Conservation (phyloP, 2,797 vertebrate species). For the Pseudotriccus pelzelni region DNA sequence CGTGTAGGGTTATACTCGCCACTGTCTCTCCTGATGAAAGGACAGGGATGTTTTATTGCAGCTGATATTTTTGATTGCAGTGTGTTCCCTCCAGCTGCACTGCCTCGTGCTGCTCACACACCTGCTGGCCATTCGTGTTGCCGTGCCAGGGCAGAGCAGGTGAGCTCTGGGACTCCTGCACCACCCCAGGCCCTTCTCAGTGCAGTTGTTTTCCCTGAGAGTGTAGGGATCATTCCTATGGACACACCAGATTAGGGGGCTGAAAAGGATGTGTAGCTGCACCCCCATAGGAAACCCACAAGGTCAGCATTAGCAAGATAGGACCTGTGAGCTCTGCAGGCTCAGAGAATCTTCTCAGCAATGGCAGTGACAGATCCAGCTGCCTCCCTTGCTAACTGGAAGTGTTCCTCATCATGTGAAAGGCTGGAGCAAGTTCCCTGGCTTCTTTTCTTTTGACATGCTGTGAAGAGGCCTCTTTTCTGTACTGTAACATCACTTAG, state of each 20-base stretch:
- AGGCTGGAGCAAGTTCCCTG: background rate
- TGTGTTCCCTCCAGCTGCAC: no score
- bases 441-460: background rate
- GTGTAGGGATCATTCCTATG: accelerated
- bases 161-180: background rate
- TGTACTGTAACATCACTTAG: background rate
- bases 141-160: accelerated
- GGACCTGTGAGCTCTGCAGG: background rate
- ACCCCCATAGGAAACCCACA: background rate
- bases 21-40: background rate
- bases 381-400: background rate
- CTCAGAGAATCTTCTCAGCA: background rate
- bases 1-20: background rate
- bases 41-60: background rate
- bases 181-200: background rate
- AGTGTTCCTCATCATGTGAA: background rate
- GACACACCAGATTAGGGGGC: background rate
- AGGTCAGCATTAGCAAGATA: accelerated
- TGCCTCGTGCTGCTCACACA: background rate
- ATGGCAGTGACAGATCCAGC: background rate
- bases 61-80: background rate
- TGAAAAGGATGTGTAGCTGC: background rate
- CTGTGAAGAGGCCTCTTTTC: background rate
- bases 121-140: background rate
- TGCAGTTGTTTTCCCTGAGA: background rate